These are phyloP conservation scores for Phataginus tricuspis DNA, from an alignment of 2,797 vertebrate genomes.

Conservation along the genomic window DNA sequence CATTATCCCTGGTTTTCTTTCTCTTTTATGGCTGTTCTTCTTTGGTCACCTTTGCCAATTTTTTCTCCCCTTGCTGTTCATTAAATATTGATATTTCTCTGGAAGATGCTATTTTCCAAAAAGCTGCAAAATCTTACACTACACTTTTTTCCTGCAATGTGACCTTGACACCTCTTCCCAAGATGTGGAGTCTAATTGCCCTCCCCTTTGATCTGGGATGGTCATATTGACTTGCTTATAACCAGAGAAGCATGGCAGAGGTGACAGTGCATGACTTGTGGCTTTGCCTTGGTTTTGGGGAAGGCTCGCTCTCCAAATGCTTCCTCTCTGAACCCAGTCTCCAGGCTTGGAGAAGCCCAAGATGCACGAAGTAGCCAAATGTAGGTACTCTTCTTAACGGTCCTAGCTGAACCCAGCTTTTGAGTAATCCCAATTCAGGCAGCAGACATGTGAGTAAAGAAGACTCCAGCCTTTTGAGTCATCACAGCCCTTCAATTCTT, in stretches of 20 bases:
- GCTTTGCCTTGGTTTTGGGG: background rate
- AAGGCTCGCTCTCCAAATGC: background rate
- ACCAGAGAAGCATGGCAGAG: background rate
- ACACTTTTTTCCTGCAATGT: constrained; percentile 6
- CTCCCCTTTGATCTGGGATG: background rate
- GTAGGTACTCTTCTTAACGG: background rate
- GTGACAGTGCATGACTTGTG: background rate
- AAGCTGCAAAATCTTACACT: background rate
- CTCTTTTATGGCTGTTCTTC: background rate
- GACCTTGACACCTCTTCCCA: background rate
- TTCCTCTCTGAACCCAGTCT: background rate
- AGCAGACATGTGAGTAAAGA: background rate
- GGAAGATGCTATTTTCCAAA: constrained; percentile 24
- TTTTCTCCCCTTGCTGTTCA: background rate
- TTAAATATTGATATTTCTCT: background rate
- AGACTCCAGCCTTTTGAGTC: background rate
- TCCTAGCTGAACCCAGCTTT: background rate
- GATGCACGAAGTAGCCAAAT: background rate
- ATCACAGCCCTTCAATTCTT: background rate
- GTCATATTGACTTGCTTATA: background rate
- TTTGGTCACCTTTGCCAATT: background rate
- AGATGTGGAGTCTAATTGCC: background rate
- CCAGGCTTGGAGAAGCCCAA: background rate
- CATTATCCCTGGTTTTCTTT: background rate
- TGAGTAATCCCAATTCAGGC: background rate